phyloP scores from a whole-genome alignment of 2,797 vertebrate species.

The Phylloscopus collybita region DNA sequence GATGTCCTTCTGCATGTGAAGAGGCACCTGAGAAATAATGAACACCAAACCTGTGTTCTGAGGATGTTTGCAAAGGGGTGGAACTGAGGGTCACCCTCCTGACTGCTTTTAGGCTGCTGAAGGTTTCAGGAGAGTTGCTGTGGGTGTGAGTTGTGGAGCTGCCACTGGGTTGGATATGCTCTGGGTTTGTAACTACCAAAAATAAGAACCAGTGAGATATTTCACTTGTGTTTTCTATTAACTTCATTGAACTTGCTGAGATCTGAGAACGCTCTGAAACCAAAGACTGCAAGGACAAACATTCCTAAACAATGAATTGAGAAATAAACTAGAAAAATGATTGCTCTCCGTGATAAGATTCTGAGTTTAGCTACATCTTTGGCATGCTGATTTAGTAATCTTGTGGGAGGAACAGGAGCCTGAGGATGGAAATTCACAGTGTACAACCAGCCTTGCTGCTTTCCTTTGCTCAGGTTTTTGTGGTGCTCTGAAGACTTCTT shows the following conservation, averaged over 20 bases:
- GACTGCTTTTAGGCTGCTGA: background rate
- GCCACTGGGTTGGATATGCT: background rate
- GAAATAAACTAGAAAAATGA: slow-evolving; percentile 32
- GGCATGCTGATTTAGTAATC: background rate
- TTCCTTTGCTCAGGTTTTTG: background rate
- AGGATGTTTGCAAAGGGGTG: background rate
- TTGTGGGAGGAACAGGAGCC: slow-evolving; percentile 18
- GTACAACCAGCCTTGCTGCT: background rate
- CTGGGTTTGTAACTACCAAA: slow-evolving; percentile 7
- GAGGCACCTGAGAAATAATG: fast-evolving
- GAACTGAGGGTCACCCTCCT: background rate
- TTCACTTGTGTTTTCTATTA: slow-evolving; percentile 14
- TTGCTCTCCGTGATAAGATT: slow-evolving; percentile 16
- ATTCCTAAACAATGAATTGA: slow-evolving; percentile 41
- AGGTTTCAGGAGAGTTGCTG: background rate
- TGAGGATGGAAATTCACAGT: slow-evolving; percentile 10
- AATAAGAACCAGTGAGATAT: background rate
- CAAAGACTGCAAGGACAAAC: slow-evolving; percentile 1
- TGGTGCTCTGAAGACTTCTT: background rate
- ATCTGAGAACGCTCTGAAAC: slow-evolving; percentile 18
- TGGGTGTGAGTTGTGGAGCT: background rate
- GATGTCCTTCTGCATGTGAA: background rate
- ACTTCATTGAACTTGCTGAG: slow-evolving; percentile 35
- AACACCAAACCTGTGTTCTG: background rate
- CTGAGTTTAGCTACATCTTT: background rate